These are phyloP conservation scores for Montipora capricornis DNA, from an alignment of 64 coral and sea anemone genomes.

Conservation along the genomic window DNA sequence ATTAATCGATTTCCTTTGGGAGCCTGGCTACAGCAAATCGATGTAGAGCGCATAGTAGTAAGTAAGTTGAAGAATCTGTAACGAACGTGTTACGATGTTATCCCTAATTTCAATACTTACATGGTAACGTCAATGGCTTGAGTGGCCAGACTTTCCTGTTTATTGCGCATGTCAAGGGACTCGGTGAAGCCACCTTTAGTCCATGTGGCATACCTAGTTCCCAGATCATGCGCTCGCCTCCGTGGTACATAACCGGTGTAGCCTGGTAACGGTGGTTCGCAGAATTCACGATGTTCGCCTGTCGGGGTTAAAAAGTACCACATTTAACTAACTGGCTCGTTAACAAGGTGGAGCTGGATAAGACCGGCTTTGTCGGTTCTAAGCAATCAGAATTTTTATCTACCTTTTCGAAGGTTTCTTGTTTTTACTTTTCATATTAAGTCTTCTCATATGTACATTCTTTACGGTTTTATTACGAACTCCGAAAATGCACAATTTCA, in stretches of 20 bases:
- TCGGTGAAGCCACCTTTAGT: conserved; percentile 80
- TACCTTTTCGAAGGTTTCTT: no score
- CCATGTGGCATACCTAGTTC: conserved; percentile 87
- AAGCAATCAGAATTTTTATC: no score
- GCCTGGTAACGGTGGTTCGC: conserved; percentile 79
- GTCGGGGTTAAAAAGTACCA: background rate
- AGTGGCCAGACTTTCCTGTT: conserved; percentile 76
- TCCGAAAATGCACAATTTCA: no score
- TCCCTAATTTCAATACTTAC: conserved; percentile 34
- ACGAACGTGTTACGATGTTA: background rate
- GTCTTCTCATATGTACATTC: no score
- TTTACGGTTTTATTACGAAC: no score
- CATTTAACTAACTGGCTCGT: background rate
- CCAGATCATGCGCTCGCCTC: conserved; percentile 80
- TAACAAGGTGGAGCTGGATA: no score
- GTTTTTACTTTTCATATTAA: no score
- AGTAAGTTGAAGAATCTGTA: no score
- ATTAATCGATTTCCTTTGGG: no score
- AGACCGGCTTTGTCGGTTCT: no score
- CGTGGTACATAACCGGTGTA: conserved; percentile 93
- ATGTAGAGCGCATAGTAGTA: no score
- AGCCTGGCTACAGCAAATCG: no score
- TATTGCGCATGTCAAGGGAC: conserved; percentile 84
- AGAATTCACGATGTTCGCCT: conserved; percentile 90
- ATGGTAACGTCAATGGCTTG: conserved; percentile 59